These are phyloP conservation scores for Drosophila elegans DNA, from an alignment of 1,140 invertebrate species.

Conservation along the genomic window DNA sequence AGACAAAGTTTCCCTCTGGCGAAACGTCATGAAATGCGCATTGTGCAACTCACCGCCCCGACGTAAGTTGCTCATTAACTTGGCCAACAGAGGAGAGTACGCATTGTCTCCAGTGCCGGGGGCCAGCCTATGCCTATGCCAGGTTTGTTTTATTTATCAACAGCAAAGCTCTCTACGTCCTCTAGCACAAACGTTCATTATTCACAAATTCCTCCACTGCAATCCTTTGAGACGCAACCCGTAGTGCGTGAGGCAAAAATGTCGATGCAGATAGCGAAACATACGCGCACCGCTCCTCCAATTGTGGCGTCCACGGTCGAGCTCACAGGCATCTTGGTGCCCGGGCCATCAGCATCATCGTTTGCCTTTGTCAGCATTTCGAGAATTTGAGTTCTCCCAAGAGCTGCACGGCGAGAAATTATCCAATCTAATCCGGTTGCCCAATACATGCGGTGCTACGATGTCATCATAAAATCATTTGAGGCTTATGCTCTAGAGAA, in stretches of 20 bases:
- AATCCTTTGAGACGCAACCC: constrained; percentile 34
- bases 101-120: neutral
- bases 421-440: too few species aligned
- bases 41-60: constrained; percentile 45
- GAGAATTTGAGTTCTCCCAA: constrained; percentile 23
- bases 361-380: constrained; percentile 54
- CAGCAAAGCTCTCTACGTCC: neutral
- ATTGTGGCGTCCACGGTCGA: constrained; percentile 12
- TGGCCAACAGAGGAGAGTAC: constrained; percentile 12
- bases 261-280: constrained; percentile 38
- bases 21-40: constrained; percentile 22
- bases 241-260: constrained; percentile 35
- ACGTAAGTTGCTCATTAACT: constrained; percentile 65
- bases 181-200: constrained; percentile 31
- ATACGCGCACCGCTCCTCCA: neutral
- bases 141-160: constrained; percentile 25
- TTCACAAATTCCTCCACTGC: constrained; percentile 20
- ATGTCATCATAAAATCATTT: too few species aligned
- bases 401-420: constrained; percentile 14
- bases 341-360: neutral
- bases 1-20: constrained; percentile 43
- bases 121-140: neutral
- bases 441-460: too few species aligned
- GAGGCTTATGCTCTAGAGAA: too few species aligned
- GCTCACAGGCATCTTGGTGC: constrained; percentile 38